Base-by-base conservation (phyloP, 2,113 vertebrate genomes). In the Tringa solitaria region DNA sequence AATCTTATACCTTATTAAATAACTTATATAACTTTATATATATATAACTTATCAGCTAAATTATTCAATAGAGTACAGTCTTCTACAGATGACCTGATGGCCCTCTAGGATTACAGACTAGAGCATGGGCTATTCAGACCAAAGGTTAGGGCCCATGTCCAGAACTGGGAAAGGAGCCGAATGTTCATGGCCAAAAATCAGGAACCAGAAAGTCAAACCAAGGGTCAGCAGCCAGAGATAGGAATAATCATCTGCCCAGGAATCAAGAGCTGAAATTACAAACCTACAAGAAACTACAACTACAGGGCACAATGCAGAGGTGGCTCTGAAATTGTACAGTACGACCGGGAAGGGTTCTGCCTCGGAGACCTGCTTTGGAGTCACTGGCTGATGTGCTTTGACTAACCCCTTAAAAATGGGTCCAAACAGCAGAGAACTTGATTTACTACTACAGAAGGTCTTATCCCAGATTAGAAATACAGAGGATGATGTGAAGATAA, bases 111-210 rank as follows among this genome's bases (percentile, higher is more conserved):
- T 96, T 96, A 89, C 91, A 94, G 70, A 69, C 37, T 76, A 64
- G 87, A 91, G 48, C 91, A 84, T 15, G n/a, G 87, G 69, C 91
- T 78, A 83, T 79, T 65, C 77, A 94, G 81, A 84, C 74, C 81
- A 97, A 96, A 96, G 95, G 94, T 97, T 95, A 96, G 87, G 91
- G 93, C 87, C 30, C 1, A 1, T 73, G 61, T 94, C 95, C 96
- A 96, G 78, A 91, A n/a, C 93, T 87, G 69, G 68, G 89, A 93
- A 94, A 87, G 15, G 30, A 95, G 91, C 35, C 3, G 0, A 91
- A 94, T 2, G 15, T 56, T 93, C 87, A 69, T 73, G 77, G 93
- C 77, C 74, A 87, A 91, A 90, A 89, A 69, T 61, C 93, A 89
- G 57, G 74, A 93, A 61, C 27, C 69, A 95, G 77, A 97, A 96